Percentiles rank a stretch among this genome's conserved stretches.
These are phyloP conservation scores for Huso huso DNA, from an alignment of 2,797 vertebrate species.

Conservation along the genomic window DNA sequence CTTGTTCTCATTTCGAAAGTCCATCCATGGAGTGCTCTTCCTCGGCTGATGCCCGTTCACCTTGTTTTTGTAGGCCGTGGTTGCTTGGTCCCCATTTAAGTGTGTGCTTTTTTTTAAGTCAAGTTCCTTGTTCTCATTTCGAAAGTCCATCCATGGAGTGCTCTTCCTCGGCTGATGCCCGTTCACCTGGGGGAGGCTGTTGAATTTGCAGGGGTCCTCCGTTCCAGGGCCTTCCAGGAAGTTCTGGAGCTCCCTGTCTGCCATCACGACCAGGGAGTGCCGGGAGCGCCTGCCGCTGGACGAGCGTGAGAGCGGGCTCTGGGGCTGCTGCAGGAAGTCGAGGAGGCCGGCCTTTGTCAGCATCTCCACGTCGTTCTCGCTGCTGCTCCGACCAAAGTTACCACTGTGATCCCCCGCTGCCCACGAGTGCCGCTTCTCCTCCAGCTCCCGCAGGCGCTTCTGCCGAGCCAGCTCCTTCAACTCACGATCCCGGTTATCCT, in stretches of 20 bases:
- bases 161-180: slow-evolving; percentile 53
- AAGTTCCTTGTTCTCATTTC: slow-evolving; percentile 55
- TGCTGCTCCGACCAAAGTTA: slow-evolving; percentile 84
- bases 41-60: slow-evolving; percentile 56
- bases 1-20: slow-evolving; percentile 53
- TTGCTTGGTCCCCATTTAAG: slow-evolving; percentile 36
- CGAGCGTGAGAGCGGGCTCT: slow-evolving; percentile 72
- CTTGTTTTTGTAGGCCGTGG: slow-evolving; percentile 47
- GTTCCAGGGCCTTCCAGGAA: slow-evolving; percentile 66
- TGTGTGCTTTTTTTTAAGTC: slow-evolving; percentile 23
- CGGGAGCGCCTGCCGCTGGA: slow-evolving; percentile 78
- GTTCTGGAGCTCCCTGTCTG: slow-evolving; percentile 73
- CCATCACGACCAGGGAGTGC: slow-evolving; percentile 64
- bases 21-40: slow-evolving; percentile 56
- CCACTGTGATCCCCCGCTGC: slow-evolving; percentile 52
- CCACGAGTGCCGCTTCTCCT: slow-evolving; percentile 80
- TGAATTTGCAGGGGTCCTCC: slow-evolving; percentile 66
- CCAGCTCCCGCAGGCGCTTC: slow-evolving; percentile 72
- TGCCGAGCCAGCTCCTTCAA: slow-evolving; percentile 72
- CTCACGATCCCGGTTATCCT: slow-evolving; percentile 87
- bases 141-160: slow-evolving; percentile 57
- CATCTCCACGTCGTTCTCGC: slow-evolving; percentile 86
- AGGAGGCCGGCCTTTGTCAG: slow-evolving; percentile 77
- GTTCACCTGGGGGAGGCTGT: slow-evolving; percentile 75
- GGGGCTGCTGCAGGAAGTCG: slow-evolving; percentile 77